Conservation (phyloP, 2,797 vertebrate species). For the Cottoperca gobio region DNA sequence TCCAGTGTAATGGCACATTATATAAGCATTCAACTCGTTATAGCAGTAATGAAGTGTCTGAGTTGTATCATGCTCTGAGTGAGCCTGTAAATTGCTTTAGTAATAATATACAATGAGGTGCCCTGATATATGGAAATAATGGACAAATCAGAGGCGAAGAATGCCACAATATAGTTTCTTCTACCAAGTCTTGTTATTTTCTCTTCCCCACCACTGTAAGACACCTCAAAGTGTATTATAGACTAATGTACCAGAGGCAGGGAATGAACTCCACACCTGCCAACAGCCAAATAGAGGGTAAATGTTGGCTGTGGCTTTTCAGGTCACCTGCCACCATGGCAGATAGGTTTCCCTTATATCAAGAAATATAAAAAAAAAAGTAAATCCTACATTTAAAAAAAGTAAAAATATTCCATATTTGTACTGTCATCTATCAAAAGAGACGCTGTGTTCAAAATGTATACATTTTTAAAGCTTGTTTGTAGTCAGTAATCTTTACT, state of each 20-base stretch:
- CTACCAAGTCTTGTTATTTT: neutral
- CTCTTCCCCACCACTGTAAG: neutral
- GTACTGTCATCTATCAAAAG: too few relatives aligned
- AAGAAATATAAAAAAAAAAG: too few relatives aligned
- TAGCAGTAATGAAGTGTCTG: neutral
- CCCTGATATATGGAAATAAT: neutral
- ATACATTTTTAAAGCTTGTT: neutral
- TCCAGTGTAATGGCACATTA: neutral
- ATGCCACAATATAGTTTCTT: neutral
- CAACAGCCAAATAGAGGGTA: too few relatives aligned
- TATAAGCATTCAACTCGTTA: neutral
- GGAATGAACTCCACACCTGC: too few relatives aligned
- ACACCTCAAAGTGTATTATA: neutral
- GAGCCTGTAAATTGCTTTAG: conserved; percentile 22
- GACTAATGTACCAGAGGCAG: neutral
- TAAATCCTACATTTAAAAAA: too few relatives aligned
- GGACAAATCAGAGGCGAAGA: neutral
- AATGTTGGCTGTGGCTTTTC: too few relatives aligned
- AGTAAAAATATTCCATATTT: too few relatives aligned
- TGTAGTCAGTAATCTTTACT: neutral
- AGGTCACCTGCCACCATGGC: too few relatives aligned
- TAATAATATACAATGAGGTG: neutral
- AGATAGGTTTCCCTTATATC: too few relatives aligned
- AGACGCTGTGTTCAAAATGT: conserved; percentile 13
- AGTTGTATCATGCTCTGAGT: neutral